phyloP scores from a whole-genome alignment of 2,888 invertebrate genomes.

The Volucella inanis region DNA sequence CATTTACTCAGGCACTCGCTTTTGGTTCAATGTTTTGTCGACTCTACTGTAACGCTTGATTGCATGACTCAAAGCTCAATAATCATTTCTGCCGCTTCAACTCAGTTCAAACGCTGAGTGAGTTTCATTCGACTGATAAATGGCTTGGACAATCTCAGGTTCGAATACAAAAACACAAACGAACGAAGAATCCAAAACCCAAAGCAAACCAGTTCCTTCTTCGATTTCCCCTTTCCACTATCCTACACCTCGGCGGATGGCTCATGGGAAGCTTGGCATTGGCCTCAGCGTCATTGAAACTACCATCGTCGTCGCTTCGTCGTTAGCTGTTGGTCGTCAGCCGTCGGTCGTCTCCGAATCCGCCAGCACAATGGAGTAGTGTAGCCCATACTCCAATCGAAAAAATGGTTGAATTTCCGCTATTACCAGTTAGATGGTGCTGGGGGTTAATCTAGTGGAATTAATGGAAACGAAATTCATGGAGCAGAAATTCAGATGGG shows the following conservation, averaged over 20 bases:
- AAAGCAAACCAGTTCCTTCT: conserved; percentile 63
- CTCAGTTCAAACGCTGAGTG: conserved; percentile 55
- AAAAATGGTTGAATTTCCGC: conserved; percentile 76
- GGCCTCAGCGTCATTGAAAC: conserved; percentile 43
- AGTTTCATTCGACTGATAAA: conserved; percentile 46
- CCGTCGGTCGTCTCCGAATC: no score
- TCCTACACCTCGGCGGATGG: conserved; percentile 23
- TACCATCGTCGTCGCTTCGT: conserved; percentile 6
- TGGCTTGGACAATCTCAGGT: conserved; percentile 18
- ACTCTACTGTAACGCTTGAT: conserved; percentile 49
- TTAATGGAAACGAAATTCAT: conserved; percentile 83
- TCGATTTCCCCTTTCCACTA: conserved; percentile 23
- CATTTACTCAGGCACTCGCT: background rate
- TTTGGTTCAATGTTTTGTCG: conserved; percentile 20
- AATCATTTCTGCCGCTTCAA: conserved; percentile 23
- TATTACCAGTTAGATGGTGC: conserved; percentile 81
- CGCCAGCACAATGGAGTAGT: conserved; percentile 38
- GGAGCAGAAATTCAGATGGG: conserved; percentile 81
- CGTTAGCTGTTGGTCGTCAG: background rate
- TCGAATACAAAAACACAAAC: conserved; percentile 21
- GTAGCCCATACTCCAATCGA: conserved; percentile 64
- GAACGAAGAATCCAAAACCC: conserved; percentile 30
- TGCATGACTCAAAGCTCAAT: conserved; percentile 51
- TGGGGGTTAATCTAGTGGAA: conserved; percentile 83
- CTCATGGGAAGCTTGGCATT: conserved; percentile 49